phyloP scores from a whole-genome alignment of 2,888 invertebrate genomes.

The Tanytarsus gracilentus region DNA sequence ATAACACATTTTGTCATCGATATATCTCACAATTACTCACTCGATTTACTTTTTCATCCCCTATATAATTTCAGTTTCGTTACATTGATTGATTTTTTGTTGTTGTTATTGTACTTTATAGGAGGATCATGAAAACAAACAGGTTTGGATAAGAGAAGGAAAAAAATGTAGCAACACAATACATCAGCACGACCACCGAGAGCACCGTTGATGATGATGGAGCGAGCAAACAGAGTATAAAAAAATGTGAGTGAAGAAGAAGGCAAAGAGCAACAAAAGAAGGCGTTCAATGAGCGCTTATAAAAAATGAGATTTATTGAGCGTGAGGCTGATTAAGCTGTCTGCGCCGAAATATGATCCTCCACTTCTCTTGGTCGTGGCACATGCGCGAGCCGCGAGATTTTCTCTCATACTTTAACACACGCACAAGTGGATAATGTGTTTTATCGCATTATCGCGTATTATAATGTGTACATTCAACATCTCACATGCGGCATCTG shows the following conservation, averaged over 20 bases:
- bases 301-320: slow-evolving; percentile 18
- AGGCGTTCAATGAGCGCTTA: slow-evolving; percentile 7
- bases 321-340: slow-evolving; percentile 23
- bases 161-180: slow-evolving; percentile 10
- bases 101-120: neutral
- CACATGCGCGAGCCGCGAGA: neutral
- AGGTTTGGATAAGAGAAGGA: neutral
- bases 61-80: neutral
- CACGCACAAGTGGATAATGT: slow-evolving; percentile 17
- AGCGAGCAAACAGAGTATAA: slow-evolving; percentile 4
- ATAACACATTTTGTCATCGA: neutral
- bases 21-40: too few species aligned
- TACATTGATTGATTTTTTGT: slow-evolving; percentile 26
- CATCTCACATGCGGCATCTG: neutral
- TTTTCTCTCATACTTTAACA: too few species aligned
- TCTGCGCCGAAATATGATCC: slow-evolving; percentile 26
- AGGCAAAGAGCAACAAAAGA: neutral
- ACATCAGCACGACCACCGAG: slow-evolving; percentile 17
- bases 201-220: too few species aligned
- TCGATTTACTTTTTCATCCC: neutral
- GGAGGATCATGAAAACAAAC: slow-evolving; percentile 16
- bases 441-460: slow-evolving; percentile 25
- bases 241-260: neutral
- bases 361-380: neutral
- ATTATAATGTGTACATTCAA: neutral